Conservation (phyloP, 2,797 vertebrate genomes). For the Selene dorsalis region DNA sequence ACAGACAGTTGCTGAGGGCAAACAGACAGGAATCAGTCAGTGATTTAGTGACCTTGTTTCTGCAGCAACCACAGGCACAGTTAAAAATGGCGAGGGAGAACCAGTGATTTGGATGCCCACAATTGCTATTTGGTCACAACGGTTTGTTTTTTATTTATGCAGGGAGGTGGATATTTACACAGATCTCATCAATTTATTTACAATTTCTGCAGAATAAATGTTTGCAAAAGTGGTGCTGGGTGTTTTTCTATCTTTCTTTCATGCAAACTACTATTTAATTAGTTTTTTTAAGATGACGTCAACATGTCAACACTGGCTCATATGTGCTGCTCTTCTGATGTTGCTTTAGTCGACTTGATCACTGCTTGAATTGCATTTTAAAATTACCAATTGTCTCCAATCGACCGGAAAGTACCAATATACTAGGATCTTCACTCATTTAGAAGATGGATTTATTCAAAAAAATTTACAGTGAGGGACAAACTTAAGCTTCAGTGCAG, state of each 20-base stretch:
- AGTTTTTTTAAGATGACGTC: neutral
- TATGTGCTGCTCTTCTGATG: neutral
- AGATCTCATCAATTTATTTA: too few relatives aligned
- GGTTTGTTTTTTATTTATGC: neutral
- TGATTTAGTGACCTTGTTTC: constrained; percentile 4
- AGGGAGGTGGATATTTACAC: neutral
- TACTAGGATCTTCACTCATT: neutral
- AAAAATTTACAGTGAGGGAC: too few relatives aligned
- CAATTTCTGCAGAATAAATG: neutral
- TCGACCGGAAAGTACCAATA: neutral
- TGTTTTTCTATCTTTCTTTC: neutral
- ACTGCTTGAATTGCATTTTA: neutral
- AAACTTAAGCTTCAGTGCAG: too few relatives aligned
- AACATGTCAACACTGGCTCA: neutral
- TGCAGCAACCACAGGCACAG: neutral
- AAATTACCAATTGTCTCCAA: too few relatives aligned
- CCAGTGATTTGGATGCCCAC: neutral
- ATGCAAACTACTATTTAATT: neutral
- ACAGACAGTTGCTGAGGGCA: constrained; percentile 1
- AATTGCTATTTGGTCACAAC: neutral
- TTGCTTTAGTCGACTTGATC: neutral
- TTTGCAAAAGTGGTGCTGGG: neutral
- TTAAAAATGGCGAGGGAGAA: neutral
- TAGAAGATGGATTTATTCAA: too few relatives aligned
- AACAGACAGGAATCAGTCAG: constrained; percentile 3